phyloP scores from a whole-genome alignment of 2,113 vertebrate species.

The Carassius carassius region DNA sequence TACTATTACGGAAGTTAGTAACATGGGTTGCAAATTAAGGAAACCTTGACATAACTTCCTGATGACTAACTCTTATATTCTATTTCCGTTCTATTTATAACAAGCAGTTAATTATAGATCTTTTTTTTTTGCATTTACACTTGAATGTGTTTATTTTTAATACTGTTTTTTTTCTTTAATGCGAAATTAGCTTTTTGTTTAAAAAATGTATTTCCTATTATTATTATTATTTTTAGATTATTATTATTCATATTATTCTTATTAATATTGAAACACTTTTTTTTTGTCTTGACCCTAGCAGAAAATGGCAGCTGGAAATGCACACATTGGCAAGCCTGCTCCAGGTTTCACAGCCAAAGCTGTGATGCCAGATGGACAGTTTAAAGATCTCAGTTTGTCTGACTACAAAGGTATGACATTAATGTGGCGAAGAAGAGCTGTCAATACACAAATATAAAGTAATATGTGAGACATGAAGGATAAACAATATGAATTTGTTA shows the following conservation, averaged over 20 bases:
- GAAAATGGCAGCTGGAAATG: conserved; percentile 93
- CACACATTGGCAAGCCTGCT: conserved; percentile 89
- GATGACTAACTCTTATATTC: neutral
- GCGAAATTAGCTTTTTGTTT: neutral
- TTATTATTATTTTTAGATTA: neutral
- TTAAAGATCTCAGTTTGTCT: conserved; percentile 87
- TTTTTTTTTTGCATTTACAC: neutral
- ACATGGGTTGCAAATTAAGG: neutral
- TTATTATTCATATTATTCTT: neutral
- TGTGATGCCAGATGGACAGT: conserved; percentile 94
- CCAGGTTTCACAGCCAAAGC: conserved; percentile 92
- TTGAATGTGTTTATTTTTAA: neutral
- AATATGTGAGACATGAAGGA: neutral
- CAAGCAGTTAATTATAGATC: neutral
- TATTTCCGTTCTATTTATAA: neutral
- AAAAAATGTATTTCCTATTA: neutral
- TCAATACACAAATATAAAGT: neutral
- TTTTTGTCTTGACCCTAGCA: conserved; percentile 59
- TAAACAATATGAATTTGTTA: neutral
- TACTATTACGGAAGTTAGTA: neutral
- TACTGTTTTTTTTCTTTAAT: neutral
- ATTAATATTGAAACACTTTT: neutral
- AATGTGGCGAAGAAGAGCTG: neutral
- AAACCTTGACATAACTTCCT: neutral
- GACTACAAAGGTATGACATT: conserved; percentile 86